Base-by-base conservation (phyloP, 2,888 invertebrate genomes). In the Drosophila pegasa region DNA sequence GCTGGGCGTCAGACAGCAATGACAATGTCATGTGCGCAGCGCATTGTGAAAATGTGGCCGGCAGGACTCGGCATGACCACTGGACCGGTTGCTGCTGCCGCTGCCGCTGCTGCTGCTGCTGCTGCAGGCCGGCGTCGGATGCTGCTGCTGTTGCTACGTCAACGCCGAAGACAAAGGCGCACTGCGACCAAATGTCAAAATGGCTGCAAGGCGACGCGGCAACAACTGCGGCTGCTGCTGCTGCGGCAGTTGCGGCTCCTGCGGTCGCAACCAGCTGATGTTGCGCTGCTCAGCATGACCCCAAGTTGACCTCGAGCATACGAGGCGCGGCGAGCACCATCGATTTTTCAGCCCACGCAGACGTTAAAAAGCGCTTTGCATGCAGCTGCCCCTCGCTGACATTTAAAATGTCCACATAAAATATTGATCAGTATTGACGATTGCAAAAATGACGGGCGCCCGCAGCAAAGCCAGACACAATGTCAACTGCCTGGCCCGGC, bases 101-200 rank as follows among this genome's bases (percentile, higher is more conserved):
- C 25, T 4, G 27, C 25, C n/a, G 25, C 40, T 50, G 57, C 25
- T 4, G 27, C 25, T 25, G 25, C 16, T 33, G 10, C 33, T 8
- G 12, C 33, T 27, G 45, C 7, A 14, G 22, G 48, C 38, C 45
- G 60, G 55, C 52, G 47, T 59, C 52, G 47, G 75, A 57, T 75
- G 20, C 20, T 41, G 40, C 9, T 41, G 25, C 25, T 72, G 71
- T 59, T 72, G 75, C 69, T 64, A 50, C 58, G 83, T 74, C 84
- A 71, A 82, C 83, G 87, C 75, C 82, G 82, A 87, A 87, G 85
- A 79, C 83, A 87, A 87, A 87, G 84, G 83, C 84, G 81, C 72
- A 66, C 45, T 71, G 74, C 66, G 70, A 72, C 80, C 71, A 86
- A 82, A 82, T 76, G 71, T 82, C 85, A 85, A 78, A 88, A 88